phyloP scores from a whole-genome alignment of 92 coral and sea anemone species.

The Porites lobata region DNA sequence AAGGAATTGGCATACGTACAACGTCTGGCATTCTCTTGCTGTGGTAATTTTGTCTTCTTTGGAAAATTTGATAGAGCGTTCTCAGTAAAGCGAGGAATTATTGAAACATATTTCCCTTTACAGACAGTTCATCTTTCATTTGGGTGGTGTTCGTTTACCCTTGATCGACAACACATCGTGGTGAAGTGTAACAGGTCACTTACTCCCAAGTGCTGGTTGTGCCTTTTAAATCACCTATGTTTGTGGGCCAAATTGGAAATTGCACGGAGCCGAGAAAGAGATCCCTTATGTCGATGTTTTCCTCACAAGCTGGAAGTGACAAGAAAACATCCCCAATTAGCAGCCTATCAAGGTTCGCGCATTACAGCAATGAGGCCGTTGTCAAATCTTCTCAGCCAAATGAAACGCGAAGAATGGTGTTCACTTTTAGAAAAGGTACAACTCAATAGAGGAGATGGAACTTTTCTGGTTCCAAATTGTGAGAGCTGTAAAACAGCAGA shows the following conservation, averaged over 20 bases:
- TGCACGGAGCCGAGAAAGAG: not conserved
- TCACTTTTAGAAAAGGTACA: too few species aligned
- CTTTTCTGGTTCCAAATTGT: too few species aligned
- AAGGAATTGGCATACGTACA: not conserved
- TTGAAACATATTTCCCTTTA: conserved; percentile 9
- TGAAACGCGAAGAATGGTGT: too few species aligned
- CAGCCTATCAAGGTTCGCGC: too few species aligned
- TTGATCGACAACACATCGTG: not conserved
- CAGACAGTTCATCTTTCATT: not conserved
- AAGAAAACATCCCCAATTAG: too few species aligned
- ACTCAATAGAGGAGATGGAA: too few species aligned
- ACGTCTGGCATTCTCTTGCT: conserved; percentile 32
- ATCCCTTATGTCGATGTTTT: too few species aligned
- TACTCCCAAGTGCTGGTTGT: not conserved
- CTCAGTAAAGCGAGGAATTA: conserved; percentile 23
- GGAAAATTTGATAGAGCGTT: conserved; percentile 40
- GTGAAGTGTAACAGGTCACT: not conserved
- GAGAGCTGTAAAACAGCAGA: not conserved
- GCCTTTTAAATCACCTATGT: not conserved
- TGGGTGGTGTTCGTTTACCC: not conserved
- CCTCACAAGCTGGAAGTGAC: not conserved
- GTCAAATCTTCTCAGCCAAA: too few species aligned
- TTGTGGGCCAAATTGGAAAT: conserved; percentile 4
- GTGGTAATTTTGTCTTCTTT: conserved; percentile 38
- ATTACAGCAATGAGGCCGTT: too few species aligned